Conservation (phyloP, 2,797 vertebrate genomes). For the Muscicapa striata region DNA sequence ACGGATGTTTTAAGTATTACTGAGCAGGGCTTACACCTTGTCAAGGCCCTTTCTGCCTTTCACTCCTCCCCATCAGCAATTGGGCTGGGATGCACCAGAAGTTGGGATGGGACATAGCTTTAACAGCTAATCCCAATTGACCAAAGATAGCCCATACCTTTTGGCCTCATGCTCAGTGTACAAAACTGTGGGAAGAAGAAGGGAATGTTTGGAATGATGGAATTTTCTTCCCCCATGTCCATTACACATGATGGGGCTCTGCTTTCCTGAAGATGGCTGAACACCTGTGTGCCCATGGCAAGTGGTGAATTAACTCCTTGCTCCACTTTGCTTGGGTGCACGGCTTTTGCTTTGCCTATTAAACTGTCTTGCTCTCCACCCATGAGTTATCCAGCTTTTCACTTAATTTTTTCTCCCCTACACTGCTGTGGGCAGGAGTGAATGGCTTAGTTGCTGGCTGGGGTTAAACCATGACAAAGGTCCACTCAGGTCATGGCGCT, state of each 20-base stretch:
- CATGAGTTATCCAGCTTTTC: background rate
- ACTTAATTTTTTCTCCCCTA: background rate
- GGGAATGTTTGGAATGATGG: background rate
- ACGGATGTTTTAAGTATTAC: background rate
- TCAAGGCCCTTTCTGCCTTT: background rate
- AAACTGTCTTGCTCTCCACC: background rate
- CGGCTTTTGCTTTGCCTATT: background rate
- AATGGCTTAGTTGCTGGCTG: background rate
- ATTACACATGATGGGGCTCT: rapidly evolving
- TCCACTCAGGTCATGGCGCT: background rate
- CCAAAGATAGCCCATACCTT: background rate
- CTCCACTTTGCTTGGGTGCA: rapidly evolving
- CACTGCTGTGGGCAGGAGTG: background rate
- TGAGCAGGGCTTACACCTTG: background rate
- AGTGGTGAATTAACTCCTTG: background rate
- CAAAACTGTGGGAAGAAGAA: background rate
- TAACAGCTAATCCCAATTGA: background rate
- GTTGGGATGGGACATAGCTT: background rate
- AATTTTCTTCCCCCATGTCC: background rate
- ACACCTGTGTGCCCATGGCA: background rate
- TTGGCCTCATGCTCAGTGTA: background rate
- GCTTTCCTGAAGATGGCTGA: background rate
- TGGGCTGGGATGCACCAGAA: background rate
- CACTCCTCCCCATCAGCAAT: rapidly evolving
- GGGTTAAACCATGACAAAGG: background rate